Conservation (phyloP, 2,797 vertebrate species). For the Thripadectes ignobilis region DNA sequence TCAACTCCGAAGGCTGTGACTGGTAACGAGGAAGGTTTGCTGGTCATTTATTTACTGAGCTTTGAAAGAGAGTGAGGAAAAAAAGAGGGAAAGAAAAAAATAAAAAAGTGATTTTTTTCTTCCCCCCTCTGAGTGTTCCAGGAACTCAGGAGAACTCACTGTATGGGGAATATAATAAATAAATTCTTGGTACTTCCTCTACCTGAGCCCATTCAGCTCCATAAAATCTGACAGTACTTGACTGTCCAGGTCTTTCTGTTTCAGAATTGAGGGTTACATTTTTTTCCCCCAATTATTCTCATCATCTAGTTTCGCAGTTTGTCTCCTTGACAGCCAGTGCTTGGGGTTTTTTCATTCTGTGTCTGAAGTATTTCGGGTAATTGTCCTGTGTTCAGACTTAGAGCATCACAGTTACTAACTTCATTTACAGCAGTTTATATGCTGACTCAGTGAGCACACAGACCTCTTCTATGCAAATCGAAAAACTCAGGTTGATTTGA, state of each 20-base stretch:
- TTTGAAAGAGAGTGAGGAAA: background rate
- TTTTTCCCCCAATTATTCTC: background rate
- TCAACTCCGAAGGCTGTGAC: background rate
- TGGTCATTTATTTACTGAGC: background rate
- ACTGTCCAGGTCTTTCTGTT: background rate
- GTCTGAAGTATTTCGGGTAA: background rate
- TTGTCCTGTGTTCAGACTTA: background rate
- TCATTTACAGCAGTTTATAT: background rate
- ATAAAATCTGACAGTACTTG: background rate
- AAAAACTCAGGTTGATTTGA: background rate
- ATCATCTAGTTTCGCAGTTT: background rate
- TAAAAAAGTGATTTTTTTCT: background rate
- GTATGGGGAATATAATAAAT: background rate
- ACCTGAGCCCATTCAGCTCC: background rate
- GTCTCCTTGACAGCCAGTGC: background rate
- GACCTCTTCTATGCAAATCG: background rate
- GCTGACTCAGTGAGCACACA: background rate
- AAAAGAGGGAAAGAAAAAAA: background rate
- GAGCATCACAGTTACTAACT: background rate
- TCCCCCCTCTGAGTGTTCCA: background rate
- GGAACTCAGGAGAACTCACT: background rate
- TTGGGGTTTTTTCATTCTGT: background rate
- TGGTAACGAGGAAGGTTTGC: background rate
- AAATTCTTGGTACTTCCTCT: background rate
- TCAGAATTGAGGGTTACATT: background rate